Percentiles rank a stretch among this genome's conserved stretches.
phyloP scores from a whole-genome alignment of 2,113 vertebrate species.

The Scartelaos histophorus region DNA sequence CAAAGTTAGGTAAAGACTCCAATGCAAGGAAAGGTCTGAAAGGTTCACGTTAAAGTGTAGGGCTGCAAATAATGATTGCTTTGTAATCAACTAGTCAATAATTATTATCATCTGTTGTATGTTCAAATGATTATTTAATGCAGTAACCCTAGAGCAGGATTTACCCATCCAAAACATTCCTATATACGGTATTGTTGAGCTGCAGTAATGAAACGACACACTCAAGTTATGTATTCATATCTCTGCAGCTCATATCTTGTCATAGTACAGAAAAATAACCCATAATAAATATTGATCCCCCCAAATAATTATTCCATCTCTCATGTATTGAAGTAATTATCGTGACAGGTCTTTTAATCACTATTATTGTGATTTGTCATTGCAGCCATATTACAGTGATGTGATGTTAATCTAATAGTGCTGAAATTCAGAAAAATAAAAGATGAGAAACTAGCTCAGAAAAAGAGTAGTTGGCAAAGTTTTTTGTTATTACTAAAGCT shows the following conservation, averaged over 20 bases:
- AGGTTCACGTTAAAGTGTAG: neutral
- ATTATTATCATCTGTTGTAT: neutral
- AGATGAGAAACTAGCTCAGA: conserved; percentile 2
- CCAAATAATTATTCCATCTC: no score
- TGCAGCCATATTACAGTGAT: neutral
- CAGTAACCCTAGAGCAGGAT: no score
- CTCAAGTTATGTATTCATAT: no score
- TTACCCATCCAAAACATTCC: no score
- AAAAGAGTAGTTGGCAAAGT: neutral
- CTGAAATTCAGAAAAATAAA: conserved; percentile 35
- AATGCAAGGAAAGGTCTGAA: conserved; percentile 24
- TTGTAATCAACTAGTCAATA: neutral
- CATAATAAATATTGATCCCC: no score
- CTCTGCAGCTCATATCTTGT: no score
- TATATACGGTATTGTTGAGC: no score
- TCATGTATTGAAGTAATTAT: no score
- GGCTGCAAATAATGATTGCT: neutral
- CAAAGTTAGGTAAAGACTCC: conserved; percentile 20
- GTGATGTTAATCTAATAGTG: conserved; percentile 34
- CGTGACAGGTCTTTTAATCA: no score
- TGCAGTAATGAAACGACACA: no score
- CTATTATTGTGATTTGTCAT: neutral
- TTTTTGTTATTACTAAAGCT: neutral
- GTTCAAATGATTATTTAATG: neutral
- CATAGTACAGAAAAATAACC: no score